These are phyloP conservation scores for Thunnus thynnus DNA, from an alignment of 2,113 vertebrate species.

Conservation along the genomic window DNA sequence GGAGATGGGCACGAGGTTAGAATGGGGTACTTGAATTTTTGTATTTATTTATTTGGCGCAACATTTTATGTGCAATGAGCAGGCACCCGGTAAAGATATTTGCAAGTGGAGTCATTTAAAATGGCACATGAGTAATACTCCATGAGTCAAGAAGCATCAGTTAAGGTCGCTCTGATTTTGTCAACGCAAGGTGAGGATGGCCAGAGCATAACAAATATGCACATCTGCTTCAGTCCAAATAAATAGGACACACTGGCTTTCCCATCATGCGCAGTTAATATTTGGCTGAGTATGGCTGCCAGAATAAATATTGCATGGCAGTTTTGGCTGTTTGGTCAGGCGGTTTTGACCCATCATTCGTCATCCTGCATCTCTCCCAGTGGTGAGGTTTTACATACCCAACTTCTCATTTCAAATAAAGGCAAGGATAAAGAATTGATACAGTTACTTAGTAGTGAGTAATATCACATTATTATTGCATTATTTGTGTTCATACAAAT, in stretches of 20 bases:
- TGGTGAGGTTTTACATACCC: not conserved
- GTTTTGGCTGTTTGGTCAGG: slow-evolving; percentile 31
- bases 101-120: not conserved
- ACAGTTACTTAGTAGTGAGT: not conserved
- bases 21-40: not conserved
- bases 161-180: slow-evolving; percentile 22
- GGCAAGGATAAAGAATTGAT: not conserved
- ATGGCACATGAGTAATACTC: slow-evolving; percentile 2
- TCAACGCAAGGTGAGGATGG: slow-evolving; percentile 24
- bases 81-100: not conserved
- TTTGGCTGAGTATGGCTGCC: slow-evolving; percentile 29
- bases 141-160: not conserved
- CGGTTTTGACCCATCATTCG: slow-evolving; percentile 9
- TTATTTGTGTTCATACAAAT: slow-evolving; percentile 6
- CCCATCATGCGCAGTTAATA: slow-evolving; percentile 30
- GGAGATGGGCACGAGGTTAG: not conserved
- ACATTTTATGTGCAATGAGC: slow-evolving; percentile 21
- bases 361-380: not conserved
- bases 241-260: slow-evolving; percentile 33
- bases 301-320: slow-evolving; percentile 33
- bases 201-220: slow-evolving; percentile 16
- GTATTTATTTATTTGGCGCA: slow-evolving; percentile 21
- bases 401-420: not conserved
- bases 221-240: slow-evolving; percentile 25
- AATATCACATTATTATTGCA: not conserved